A percentile compares a stretch with the other conserved stretches of the same genome.
phyloP scores from a whole-genome alignment of 2,888 invertebrate species.

The Lissonota sp. region DNA sequence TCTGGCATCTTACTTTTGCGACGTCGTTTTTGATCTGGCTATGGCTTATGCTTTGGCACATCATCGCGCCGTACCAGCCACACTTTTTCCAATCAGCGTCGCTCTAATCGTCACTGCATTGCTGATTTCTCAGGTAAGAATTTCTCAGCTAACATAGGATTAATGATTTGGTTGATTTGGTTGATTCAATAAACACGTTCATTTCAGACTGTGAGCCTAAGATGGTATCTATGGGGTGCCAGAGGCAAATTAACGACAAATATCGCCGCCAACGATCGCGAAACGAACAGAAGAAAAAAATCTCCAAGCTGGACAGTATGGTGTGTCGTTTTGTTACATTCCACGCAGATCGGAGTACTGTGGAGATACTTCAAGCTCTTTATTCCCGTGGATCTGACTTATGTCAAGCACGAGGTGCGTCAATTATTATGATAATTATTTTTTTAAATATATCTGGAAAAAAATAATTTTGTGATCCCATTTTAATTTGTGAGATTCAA shows the following conservation, averaged over 20 bases:
- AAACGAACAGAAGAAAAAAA: slow-evolving; percentile 71
- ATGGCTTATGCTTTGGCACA: slow-evolving; percentile 93
- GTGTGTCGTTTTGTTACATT: slow-evolving; percentile 87
- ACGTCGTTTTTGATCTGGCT: slow-evolving; percentile 94
- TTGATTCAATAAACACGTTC: neutral
- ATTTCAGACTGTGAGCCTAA: slow-evolving; percentile 88
- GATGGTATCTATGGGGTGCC: slow-evolving; percentile 88
- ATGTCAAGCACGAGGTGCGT: slow-evolving; percentile 92
- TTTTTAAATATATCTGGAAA: too few species aligned
- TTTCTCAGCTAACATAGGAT: too few species aligned
- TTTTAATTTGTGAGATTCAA: neutral
- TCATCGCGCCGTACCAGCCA: slow-evolving; percentile 76
- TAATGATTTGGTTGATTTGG: neutral
- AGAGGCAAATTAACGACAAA: slow-evolving; percentile 77
- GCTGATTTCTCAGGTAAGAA: slow-evolving; percentile 89
- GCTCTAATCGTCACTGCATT: slow-evolving; percentile 90
- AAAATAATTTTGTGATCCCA: slow-evolving; percentile 13
- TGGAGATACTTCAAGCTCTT: slow-evolving; percentile 94
- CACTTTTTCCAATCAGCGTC: slow-evolving; percentile 84
- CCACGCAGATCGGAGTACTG: slow-evolving; percentile 89
- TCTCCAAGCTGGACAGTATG: slow-evolving; percentile 78
- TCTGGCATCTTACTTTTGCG: slow-evolving; percentile 95
- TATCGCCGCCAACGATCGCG: slow-evolving; percentile 66
- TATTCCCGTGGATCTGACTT: slow-evolving; percentile 92
- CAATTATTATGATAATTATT: neutral